Base-by-base conservation (phyloP, 2,797 vertebrate species). In the Smutsia gigantea region DNA sequence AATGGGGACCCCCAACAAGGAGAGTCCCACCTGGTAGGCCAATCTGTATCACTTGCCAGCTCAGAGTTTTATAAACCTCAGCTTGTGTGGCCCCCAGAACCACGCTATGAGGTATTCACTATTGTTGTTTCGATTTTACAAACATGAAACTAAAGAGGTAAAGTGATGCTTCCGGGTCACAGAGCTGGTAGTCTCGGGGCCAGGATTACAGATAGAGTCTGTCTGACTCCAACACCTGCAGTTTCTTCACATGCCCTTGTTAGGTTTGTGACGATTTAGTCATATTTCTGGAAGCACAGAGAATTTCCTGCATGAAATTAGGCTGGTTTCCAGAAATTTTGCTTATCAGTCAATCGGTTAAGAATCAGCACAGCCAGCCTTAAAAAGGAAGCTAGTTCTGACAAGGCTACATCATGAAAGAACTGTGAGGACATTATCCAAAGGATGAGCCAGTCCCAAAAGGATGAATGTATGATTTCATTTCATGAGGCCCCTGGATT, bases 401-500 rank as follows among this genome's bases (percentile, higher is more conserved):
- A 37, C 12, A 6, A 6, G 0, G 2, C 19, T 12, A 51, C 14
- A 34, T 6, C 23, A 25, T 0, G 31, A 82, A 10, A 2, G 11
- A 21, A 27, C 27, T 23, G 31, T 29, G 37, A 29, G 9, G 37
- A 46, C 8, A 0, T n/a, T 5, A 37, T 4, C 11, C n/a, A 42
- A 5, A 37, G 49, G 46, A 53, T 42, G 19, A 72, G 12, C 4
- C 37, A 8, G 42, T 18, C 42, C 37, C 23, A 2, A 21, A 37
- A 55, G 68, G 27, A 7, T 18, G 25, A 72, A 55, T 2, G 18
- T 1, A 1, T 10, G 34, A 10, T 11, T 18, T 46, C 17, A 15
- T 1, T 0, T 34, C 0, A 31, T 1, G 17, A 53, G 2, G 14
- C 7, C 18, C 18, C 8, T 2, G 7, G 29, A 49, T 2, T 12